Conservation (phyloP, 1,140 invertebrate genomes). For the Magallana ariakensis region DNA sequence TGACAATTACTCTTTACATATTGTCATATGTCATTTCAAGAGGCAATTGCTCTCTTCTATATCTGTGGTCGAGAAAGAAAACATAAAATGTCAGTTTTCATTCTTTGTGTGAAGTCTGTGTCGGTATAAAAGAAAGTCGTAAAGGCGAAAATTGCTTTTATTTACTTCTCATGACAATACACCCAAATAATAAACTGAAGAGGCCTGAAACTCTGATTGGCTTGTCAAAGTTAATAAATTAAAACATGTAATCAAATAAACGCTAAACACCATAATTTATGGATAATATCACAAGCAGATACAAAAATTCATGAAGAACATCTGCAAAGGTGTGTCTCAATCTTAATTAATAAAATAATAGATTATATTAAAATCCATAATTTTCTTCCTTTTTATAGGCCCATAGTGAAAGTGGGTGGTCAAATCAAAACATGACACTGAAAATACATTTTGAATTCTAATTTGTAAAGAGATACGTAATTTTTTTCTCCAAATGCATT, state of each 20-base stretch:
- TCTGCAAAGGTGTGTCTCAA: background rate
- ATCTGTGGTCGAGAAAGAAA: background rate
- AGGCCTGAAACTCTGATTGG: background rate
- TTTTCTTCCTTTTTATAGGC: no score
- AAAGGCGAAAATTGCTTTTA: background rate
- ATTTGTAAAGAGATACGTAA: no score
- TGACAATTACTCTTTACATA: slow-evolving; percentile 5
- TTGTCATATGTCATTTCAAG: slow-evolving; percentile 11
- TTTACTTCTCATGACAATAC: slow-evolving; percentile 10
- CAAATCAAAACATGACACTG: no score
- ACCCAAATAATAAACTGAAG: slow-evolving; percentile 1
- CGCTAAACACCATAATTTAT: background rate
- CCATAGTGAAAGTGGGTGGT: no score
- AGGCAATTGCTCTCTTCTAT: background rate
- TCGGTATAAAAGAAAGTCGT: background rate
- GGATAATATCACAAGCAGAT: background rate
- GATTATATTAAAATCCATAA: background rate
- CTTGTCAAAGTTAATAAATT: background rate
- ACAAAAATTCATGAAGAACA: background rate
- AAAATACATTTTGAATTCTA: no score
- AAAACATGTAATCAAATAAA: background rate
- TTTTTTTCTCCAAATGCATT: no score
- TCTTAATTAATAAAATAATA: background rate
- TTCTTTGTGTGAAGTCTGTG: background rate
- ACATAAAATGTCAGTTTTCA: slow-evolving; percentile 35